phyloP scores from a whole-genome alignment of 2,888 invertebrate species.

The Zele albiditarsus region DNA sequence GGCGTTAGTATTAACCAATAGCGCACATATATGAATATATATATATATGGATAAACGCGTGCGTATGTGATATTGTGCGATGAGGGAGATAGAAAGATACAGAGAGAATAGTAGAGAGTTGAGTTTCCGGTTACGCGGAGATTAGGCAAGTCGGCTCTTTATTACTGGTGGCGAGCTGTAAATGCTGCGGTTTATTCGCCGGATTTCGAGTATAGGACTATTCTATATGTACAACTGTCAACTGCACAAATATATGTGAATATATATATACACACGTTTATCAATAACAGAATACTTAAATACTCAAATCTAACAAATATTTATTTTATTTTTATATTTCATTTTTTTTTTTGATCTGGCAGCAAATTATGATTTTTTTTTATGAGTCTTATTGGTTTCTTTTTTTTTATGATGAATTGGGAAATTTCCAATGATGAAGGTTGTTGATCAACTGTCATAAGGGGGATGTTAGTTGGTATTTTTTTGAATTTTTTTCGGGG shows the following conservation, averaged over 20 bases:
- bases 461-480: too few relatives aligned
- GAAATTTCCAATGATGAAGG: too few relatives aligned
- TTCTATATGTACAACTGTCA: not conserved
- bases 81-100: not conserved
- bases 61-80: constrained; percentile 7
- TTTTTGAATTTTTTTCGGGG: too few relatives aligned
- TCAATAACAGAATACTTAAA: not conserved
- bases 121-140: constrained; percentile 35
- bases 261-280: not conserved
- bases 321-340: not conserved
- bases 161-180: constrained; percentile 46
- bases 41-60: not conserved
- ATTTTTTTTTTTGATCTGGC: not conserved
- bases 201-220: constrained; percentile 38
- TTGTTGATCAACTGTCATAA: too few relatives aligned
- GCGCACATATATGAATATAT: not conserved
- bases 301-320: not conserved
- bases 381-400: not conserved
- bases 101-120: constrained; percentile 9
- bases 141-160: constrained; percentile 53
- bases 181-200: constrained; percentile 51
- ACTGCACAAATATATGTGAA: not conserved
- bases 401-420: too few relatives aligned
- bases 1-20: constrained; percentile 3
- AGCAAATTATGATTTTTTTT: too few relatives aligned